Base-by-base conservation (phyloP, 2,888 invertebrate species). In the Actias luna region DNA sequence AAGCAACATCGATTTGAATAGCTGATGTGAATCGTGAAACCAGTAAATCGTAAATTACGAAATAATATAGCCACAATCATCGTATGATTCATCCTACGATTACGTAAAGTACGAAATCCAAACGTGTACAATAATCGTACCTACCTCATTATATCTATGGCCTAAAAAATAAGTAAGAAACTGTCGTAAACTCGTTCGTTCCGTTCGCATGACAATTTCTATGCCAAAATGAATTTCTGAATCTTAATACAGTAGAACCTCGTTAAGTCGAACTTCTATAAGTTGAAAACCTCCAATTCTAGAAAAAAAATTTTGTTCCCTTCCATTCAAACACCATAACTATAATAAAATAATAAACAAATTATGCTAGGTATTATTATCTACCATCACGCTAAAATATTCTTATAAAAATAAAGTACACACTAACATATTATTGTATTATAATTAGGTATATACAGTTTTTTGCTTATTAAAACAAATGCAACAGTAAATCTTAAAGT, bases 1-100 rank as follows among this genome's bases (percentile, higher is more conserved):
- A 59, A 63, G 63, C 46, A 60, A 60, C 39, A 66, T 63, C 59
- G 63, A 70, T 66, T 65, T 67, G 52, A 66, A 66, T 65, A 65
- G 55, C 66, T 65, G 69, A 68, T 65, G 68, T 65, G 70, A 69
- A 69, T 29, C 63, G 65, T 67, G 65, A 61, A 64, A 63, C 68
- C 66, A 63, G 72, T 72, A 68, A 55, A 16, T 52, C n/a, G 7
- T 52, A 52, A 67, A 63, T 69, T 72, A 71, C 68, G 62, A 70
- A 69, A 72, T 50, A 50, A 50, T 75, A 70, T 71, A 72, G 73
- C 71, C 76, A 74, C 73, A 58, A 35, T 69, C 69, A 74, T 69
- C 70, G 68, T 61, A 69, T 83, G 83, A 84, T 72, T 84, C 83
- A 84, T 73, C 68, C 69, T 72, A 66, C 62, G 68, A 62, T 83